phyloP scores from a whole-genome alignment of 2,797 vertebrate genomes.

The Lophius americanus region DNA sequence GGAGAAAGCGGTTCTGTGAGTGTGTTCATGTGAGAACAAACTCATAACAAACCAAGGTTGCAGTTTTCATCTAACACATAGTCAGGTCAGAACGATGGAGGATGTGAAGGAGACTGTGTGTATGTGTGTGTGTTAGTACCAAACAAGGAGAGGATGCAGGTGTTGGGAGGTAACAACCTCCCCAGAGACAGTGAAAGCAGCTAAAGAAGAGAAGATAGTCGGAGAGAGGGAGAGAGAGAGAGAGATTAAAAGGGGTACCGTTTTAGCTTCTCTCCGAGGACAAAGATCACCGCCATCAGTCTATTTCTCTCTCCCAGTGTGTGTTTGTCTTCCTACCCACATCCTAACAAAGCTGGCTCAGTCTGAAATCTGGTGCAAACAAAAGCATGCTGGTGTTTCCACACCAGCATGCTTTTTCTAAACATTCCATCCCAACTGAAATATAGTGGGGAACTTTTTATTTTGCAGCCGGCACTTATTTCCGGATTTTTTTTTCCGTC shows the following conservation, averaged over 20 bases:
- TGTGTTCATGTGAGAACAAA: slow-evolving; percentile 17
- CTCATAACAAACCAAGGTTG: slow-evolving; percentile 51
- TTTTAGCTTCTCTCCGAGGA: slow-evolving; percentile 67
- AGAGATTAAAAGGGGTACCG: slow-evolving; percentile 48
- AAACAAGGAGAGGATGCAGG: slow-evolving; percentile 60
- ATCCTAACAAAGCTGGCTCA: background rate
- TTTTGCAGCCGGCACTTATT: background rate
- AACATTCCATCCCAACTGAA: background rate
- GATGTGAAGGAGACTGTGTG: slow-evolving; percentile 36
- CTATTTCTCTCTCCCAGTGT: slow-evolving; percentile 9
- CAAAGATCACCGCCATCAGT: slow-evolving; percentile 58
- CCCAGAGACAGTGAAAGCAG: slow-evolving; percentile 48
- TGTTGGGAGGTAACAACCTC: slow-evolving; percentile 74
- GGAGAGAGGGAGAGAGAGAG: slow-evolving; percentile 24
- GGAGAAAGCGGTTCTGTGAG: slow-evolving; percentile 16
- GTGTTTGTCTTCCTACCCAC: background rate
- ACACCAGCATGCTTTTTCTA: background rate
- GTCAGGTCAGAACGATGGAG: slow-evolving; percentile 48
- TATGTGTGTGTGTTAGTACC: slow-evolving; percentile 17
- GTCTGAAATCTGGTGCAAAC: background rate
- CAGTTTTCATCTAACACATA: slow-evolving; percentile 47
- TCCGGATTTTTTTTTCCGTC: background rate
- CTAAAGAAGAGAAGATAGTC: slow-evolving; percentile 35
- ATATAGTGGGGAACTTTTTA: background rate
- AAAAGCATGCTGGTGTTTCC: background rate